Evolutionary conservation across 2,888 invertebrate species (phyloP).

Genomic region (Macrosiphum euphorbiae): DNA sequence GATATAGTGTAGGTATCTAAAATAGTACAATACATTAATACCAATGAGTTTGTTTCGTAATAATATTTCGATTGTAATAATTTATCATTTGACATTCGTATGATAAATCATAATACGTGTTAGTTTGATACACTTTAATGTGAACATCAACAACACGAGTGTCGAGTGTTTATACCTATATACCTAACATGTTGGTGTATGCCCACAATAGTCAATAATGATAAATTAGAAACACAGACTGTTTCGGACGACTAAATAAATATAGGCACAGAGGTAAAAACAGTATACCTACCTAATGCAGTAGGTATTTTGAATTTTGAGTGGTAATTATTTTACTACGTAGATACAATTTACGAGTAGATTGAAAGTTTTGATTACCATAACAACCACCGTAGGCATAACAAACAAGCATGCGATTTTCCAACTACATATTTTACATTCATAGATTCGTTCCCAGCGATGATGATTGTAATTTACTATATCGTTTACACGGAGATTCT

Average conservation of each 20-base stretch:
- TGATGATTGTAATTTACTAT: background rate
- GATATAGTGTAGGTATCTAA: background rate
- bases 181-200: background rate
- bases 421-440: background rate
- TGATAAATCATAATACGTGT: background rate
- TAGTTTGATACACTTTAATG: background rate
- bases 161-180: background rate
- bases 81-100: background rate
- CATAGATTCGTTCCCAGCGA: background rate
- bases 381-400: background rate
- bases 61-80: background rate
- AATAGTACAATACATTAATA: background rate
- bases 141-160: background rate
- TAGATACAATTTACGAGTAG: background rate
- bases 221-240: background rate
- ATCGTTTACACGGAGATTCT: background rate
- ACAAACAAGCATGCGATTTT: background rate
- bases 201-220: background rate
- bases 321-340: background rate
- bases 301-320: background rate
- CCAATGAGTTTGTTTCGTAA: background rate
- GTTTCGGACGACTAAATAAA: background rate
- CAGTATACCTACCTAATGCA: background rate
- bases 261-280: background rate
- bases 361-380: background rate